Conservation (phyloP, 1,140 invertebrate genomes). For the Tetraneura akinire region DNA sequence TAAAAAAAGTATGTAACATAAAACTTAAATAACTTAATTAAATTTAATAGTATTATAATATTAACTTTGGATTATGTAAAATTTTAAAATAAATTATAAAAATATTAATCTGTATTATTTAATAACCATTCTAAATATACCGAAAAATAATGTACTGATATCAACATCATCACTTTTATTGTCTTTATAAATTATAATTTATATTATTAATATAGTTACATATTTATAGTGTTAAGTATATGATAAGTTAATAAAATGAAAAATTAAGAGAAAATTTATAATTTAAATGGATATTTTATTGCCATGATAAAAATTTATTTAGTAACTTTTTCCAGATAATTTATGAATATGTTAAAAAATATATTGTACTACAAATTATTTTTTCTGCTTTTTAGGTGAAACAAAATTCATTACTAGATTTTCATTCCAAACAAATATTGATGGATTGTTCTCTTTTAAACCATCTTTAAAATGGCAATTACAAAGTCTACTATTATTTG, state of each 20-base stretch:
- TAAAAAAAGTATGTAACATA: background rate
- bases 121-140: no score
- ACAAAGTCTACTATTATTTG: background rate
- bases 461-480: no score
- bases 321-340: no score
- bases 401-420: background rate
- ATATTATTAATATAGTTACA: background rate
- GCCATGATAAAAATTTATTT: background rate
- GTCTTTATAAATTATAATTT: background rate
- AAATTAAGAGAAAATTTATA: no score
- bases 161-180: background rate
- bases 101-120: background rate
- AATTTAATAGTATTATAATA: conserved; percentile 3
- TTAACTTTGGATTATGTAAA: background rate
- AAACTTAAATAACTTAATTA: background rate
- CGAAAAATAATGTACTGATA: conserved; percentile 15
- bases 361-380: no score
- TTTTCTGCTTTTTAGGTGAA: no score
- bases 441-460: no score
- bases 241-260: background rate
- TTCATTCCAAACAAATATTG: no score
- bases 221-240: background rate
- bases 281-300: no score
- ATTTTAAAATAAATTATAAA: no score
- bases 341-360: no score